These are phyloP conservation scores for Callocephalon fimbriatum DNA, from an alignment of 2,113 vertebrate species.

Conservation along the genomic window DNA sequence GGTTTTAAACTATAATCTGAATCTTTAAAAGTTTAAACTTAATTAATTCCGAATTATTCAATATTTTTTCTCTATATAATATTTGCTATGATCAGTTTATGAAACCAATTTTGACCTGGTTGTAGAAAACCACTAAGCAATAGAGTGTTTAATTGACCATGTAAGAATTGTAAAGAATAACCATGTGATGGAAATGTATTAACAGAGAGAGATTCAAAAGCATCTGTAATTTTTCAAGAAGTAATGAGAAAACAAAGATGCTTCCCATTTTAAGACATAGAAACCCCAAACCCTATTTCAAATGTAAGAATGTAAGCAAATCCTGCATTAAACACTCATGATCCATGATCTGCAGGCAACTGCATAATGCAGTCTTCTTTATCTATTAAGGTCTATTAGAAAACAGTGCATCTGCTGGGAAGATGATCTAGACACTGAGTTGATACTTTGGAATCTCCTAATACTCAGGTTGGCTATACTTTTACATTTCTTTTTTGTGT, in stretches of 20 bases:
- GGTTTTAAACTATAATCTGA: not conserved
- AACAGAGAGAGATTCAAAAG: not conserved
- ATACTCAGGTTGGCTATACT: not conserved
- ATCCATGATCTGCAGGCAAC: not conserved
- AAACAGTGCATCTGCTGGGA: slow-evolving; percentile 1
- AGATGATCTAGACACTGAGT: not conserved
- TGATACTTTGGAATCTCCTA: not conserved
- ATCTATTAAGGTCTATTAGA: not conserved
- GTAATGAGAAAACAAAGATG: not conserved
- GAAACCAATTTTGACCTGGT: not conserved
- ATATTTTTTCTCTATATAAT: not conserved
- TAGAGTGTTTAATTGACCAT: not conserved
- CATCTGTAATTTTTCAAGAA: not conserved
- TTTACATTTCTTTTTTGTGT: not conserved
- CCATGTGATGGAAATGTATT: not conserved
- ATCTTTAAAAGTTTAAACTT: not conserved
- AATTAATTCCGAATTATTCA: not conserved
- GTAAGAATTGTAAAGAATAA: not conserved
- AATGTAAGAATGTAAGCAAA: not conserved
- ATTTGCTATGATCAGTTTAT: not conserved
- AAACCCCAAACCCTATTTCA: not conserved
- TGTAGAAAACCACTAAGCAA: not conserved
- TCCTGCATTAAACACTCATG: not conserved
- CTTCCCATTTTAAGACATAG: not conserved
- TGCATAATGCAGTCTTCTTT: not conserved